These are phyloP conservation scores for Tragelaphus scriptus DNA, from an alignment of 2,113 vertebrate species.

Conservation along the genomic window DNA sequence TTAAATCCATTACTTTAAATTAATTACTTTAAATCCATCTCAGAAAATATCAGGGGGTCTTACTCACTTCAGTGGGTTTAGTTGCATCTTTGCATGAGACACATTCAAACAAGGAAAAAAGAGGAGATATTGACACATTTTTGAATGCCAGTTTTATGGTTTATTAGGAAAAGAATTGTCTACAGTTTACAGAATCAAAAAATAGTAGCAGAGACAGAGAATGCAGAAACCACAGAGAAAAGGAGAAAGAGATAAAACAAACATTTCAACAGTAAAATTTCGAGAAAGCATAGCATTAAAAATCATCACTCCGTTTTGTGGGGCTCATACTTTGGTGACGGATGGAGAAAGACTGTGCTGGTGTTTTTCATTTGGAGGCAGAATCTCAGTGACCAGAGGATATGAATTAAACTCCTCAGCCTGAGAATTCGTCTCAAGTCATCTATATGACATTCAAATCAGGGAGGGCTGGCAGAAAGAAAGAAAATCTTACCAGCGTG, in stretches of 20 bases:
- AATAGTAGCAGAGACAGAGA: background rate
- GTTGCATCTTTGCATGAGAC: background rate
- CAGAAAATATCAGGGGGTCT: background rate
- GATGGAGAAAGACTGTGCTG: background rate
- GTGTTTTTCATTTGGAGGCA: background rate
- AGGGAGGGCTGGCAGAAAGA: background rate
- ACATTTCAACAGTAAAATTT: background rate
- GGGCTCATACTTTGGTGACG: background rate
- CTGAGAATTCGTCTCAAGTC: background rate
- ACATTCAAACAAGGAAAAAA: background rate
- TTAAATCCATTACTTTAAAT: no score
- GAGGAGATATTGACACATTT: background rate
- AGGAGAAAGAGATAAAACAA: background rate
- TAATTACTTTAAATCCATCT: background rate
- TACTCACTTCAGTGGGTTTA: background rate
- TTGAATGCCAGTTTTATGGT: background rate
- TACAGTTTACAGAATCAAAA: background rate
- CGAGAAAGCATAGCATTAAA: background rate
- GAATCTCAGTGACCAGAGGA: background rate
- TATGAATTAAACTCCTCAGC: background rate
- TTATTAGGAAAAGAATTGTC: slow-evolving; percentile 31
- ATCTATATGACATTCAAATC: background rate
- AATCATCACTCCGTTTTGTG: background rate
- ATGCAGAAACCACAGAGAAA: background rate
- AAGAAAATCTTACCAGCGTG: background rate